These are phyloP conservation scores for Fregetta grallaria DNA, from an alignment of 2,113 vertebrate species.

Conservation along the genomic window DNA sequence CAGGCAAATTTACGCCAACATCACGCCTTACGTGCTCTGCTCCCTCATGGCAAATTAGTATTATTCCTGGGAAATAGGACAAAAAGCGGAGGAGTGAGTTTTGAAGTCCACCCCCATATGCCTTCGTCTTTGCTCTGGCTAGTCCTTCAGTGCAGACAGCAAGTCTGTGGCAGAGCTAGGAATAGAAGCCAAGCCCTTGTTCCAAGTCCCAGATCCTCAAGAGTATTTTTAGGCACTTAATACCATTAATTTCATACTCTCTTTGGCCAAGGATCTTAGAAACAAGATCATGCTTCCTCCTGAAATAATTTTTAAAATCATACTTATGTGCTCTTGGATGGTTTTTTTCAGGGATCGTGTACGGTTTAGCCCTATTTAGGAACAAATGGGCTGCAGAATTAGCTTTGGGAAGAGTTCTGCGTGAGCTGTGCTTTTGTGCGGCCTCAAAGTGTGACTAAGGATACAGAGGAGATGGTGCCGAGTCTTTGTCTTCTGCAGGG, in stretches of 20 bases:
- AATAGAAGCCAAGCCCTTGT: slow-evolving; percentile 45
- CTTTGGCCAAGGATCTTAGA: slow-evolving; percentile 45
- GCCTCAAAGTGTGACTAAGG: background rate
- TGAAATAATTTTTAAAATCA: background rate
- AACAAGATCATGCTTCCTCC: slow-evolving; percentile 12
- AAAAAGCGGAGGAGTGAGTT: background rate
- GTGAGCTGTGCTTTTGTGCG: background rate
- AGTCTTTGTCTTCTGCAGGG: background rate
- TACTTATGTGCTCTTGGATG: background rate
- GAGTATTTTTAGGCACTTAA: slow-evolving; percentile 63
- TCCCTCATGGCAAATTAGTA: rapidly evolving
- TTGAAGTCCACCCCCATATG: background rate
- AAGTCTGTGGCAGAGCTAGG: slow-evolving; percentile 37
- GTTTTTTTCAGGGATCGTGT: background rate
- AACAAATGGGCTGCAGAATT: background rate
- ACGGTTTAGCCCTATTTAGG: background rate
- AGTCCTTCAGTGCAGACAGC: background rate
- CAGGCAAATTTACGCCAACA: background rate
- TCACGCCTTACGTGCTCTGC: background rate
- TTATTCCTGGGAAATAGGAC: background rate
- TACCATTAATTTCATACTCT: slow-evolving; percentile 55
- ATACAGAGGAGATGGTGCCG: background rate
- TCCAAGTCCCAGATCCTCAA: slow-evolving; percentile 42
- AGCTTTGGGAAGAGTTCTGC: background rate
- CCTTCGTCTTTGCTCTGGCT: background rate